Conservation (phyloP, 1,140 invertebrate genomes). For the Apis mellifera region DNA sequence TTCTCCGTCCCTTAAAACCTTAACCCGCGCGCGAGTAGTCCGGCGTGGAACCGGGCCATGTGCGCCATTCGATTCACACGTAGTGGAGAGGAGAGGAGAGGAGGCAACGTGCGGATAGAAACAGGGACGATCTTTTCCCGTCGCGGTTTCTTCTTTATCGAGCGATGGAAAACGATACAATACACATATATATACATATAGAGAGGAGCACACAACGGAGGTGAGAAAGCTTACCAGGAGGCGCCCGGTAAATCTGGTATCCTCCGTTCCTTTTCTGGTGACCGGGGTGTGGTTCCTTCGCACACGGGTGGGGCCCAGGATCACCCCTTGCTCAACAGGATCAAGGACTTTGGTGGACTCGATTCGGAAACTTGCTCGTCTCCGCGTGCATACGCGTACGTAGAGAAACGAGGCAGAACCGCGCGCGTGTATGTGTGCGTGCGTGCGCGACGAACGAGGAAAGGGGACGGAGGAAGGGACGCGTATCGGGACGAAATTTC, state of each 20-base stretch:
- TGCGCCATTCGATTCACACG: conserved; percentile 64
- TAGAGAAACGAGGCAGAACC: too few species aligned
- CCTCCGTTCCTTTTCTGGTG: conserved; percentile 64
- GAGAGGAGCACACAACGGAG: conserved; percentile 10
- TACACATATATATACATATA: too few species aligned
- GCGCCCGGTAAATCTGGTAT: conserved; percentile 63
- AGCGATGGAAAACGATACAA: background rate
- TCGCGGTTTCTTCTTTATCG: too few species aligned
- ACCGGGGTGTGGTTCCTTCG: conserved; percentile 74
- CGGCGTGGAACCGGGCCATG: conserved; percentile 75
- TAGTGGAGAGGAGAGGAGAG: background rate
- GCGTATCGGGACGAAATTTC: background rate
- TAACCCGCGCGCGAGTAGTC: conserved; percentile 65
- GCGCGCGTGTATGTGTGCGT: too few species aligned
- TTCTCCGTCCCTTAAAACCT: background rate
- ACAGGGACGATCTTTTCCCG: too few species aligned
- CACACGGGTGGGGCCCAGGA: conserved; percentile 71
- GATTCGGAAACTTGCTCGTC: conserved; percentile 50
- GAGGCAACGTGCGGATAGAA: background rate
- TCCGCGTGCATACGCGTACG: background rate
- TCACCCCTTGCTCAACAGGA: conserved; percentile 69
- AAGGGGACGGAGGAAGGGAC: background rate
- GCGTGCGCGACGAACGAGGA: background rate
- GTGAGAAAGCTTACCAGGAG: conserved; percentile 64
- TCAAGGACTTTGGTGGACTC: conserved; percentile 74